A percentile compares a stretch with the other conserved stretches of the same genome.
Conservation (phyloP, 2,888 invertebrate genomes). For the Diaperis boleti region DNA sequence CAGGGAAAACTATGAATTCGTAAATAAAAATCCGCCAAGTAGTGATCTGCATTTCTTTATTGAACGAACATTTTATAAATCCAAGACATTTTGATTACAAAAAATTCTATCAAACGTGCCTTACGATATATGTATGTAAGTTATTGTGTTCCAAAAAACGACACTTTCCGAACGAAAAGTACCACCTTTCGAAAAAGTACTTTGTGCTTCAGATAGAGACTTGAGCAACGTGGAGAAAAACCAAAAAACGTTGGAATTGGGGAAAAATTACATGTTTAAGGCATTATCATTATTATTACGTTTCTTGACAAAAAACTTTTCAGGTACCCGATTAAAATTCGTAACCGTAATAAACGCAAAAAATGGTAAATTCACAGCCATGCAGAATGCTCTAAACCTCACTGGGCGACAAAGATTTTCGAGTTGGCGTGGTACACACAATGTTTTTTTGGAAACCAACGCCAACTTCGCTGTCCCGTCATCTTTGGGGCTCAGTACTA, state of each 20-base stretch:
- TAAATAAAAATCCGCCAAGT: slow-evolving; percentile 19
- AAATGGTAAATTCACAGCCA: slow-evolving; percentile 28
- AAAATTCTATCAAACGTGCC: slow-evolving; percentile 42
- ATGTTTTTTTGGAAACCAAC: too few species aligned
- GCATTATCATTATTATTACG: slow-evolving; percentile 31
- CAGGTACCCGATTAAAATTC: slow-evolving; percentile 37
- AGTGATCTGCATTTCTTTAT: slow-evolving; percentile 27
- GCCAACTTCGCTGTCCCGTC: too few species aligned
- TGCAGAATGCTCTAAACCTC: slow-evolving; percentile 18
- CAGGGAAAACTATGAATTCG: too few species aligned
- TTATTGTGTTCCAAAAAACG: slow-evolving; percentile 36
- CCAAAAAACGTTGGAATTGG: slow-evolving; percentile 18
- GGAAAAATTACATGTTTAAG: slow-evolving; percentile 36
- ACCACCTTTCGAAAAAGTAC: slow-evolving; percentile 7
- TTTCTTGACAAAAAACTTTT: slow-evolving; percentile 31
- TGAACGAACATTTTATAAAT: slow-evolving; percentile 34
- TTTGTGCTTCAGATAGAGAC: slow-evolving; percentile 33
- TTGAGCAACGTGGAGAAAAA: slow-evolving; percentile 36
- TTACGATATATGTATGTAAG: slow-evolving; percentile 31
- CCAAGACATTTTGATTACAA: slow-evolving; percentile 36
- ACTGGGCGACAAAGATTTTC: too few species aligned
- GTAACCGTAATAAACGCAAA: slow-evolving; percentile 30
- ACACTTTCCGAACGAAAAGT: slow-evolving; percentile 27
- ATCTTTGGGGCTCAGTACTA: too few species aligned
- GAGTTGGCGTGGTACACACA: too few species aligned